Conservation (phyloP, 2,113 vertebrate species). For the Sterna hirundo region DNA sequence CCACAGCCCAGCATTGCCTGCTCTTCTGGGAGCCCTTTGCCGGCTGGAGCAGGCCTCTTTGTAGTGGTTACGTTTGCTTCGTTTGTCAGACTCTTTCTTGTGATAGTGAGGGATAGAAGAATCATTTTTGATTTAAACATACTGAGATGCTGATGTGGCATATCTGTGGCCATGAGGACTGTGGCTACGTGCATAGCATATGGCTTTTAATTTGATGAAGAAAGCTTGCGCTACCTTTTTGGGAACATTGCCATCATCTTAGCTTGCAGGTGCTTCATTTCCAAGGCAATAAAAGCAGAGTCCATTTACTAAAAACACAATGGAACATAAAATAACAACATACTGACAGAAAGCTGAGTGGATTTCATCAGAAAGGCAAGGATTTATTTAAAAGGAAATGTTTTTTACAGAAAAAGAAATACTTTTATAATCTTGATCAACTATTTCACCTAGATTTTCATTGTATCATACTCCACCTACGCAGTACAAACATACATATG, state of each 20-base stretch:
- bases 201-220: not conserved
- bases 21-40: not conserved
- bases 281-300: not conserved
- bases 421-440: not conserved
- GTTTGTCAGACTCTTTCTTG: not conserved
- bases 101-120: not conserved
- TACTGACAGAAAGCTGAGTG: not conserved
- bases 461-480: no score
- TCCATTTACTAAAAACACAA: not conserved
- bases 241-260: fast-evolving
- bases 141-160: not conserved
- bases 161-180: not conserved
- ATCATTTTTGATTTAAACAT: not conserved
- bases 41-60: not conserved
- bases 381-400: not conserved
- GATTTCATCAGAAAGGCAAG: not conserved
- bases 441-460: not conserved
- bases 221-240: not conserved
- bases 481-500: not conserved
- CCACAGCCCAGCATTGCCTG: no score
- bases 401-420: not conserved
- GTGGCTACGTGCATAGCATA: fast-evolving
- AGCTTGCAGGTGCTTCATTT: not conserved
- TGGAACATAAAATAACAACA: not conserved
- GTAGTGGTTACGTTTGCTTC: not conserved